A percentile compares a stretch with the other conserved stretches of the same genome.
Evolutionary conservation across 2,113 vertebrate genomes (phyloP).

Genomic region (Xyrauchen texanus): DNA sequence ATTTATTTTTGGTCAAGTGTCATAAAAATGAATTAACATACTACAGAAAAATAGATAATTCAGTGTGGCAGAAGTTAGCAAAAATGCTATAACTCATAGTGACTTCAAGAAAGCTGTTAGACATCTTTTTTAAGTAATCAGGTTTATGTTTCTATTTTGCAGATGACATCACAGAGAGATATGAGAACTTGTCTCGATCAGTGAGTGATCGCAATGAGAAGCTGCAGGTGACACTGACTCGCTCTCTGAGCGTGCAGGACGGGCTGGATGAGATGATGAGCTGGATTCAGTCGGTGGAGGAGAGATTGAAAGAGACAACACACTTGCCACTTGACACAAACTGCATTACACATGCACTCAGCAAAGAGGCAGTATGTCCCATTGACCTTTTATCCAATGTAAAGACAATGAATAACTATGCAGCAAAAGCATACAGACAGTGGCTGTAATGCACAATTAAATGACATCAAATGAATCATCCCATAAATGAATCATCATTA

Average conservation of each 20-base stretch:
- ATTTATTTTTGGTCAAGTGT: too few relatives aligned
- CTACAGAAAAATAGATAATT: too few relatives aligned
- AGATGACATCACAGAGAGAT: constrained; percentile 91
- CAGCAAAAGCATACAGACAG: too few relatives aligned
- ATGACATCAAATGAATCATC: too few relatives aligned
- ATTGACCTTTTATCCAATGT: not conserved
- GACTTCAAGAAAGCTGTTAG: too few relatives aligned
- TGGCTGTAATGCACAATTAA: too few relatives aligned
- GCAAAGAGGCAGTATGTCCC: constrained; percentile 85
- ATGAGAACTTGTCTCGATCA: constrained; percentile 87
- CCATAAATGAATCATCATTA: too few relatives aligned
- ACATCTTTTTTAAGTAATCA: too few relatives aligned
- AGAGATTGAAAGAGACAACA: constrained; percentile 79
- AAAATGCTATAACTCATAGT: too few relatives aligned
- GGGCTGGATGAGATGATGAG: constrained; percentile 94
- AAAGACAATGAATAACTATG: too few relatives aligned
- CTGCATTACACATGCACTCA: constrained; percentile 85
- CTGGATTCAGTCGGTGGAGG: constrained; percentile 93
- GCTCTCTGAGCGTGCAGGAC: constrained; percentile 95
- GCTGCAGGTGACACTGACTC: constrained; percentile 92
- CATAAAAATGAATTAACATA: too few relatives aligned
- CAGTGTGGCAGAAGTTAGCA: too few relatives aligned
- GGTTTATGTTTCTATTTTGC: constrained; percentile 9
- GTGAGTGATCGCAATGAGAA: constrained; percentile 91
- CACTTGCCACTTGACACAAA: constrained; percentile 85